Evolutionary conservation across 2,113 vertebrate genomes (phyloP).

Genomic region (Bostrychus sinensis): DNA sequence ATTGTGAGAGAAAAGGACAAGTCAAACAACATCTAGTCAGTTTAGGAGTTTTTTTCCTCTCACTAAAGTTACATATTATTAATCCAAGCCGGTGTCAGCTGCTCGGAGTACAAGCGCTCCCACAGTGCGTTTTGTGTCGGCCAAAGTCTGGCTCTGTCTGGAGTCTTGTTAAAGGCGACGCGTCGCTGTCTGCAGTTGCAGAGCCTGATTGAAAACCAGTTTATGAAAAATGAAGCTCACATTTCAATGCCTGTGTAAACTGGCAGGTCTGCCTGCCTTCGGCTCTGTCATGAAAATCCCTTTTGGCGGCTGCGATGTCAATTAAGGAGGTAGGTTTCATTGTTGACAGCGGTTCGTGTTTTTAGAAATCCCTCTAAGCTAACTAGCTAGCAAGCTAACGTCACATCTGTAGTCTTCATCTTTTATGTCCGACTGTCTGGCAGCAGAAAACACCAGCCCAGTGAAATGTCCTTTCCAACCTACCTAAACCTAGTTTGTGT

Average conservation of each 20-base stretch:
- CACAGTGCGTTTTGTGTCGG: slow-evolving; percentile 56
- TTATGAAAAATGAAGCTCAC: slow-evolving; percentile 38
- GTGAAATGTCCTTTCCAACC: no score
- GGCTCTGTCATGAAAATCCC: slow-evolving; percentile 6
- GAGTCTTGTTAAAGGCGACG: slow-evolving; percentile 72
- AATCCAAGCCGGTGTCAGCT: no score
- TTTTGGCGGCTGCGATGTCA: slow-evolving; percentile 13
- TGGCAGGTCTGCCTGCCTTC: slow-evolving; percentile 30
- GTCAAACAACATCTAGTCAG: no score
- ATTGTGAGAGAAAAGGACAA: no score
- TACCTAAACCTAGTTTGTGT: background rate
- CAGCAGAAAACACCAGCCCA: background rate
- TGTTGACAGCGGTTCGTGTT: background rate
- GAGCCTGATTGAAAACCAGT: slow-evolving; percentile 23
- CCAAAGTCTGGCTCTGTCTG: slow-evolving; percentile 74
- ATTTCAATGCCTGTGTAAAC: slow-evolving; percentile 19
- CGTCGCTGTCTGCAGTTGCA: slow-evolving; percentile 57
- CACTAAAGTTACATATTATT: no score
- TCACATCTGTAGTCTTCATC: slow-evolving; percentile 44
- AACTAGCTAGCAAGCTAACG: slow-evolving; percentile 62
- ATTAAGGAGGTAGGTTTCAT: slow-evolving; percentile 54
- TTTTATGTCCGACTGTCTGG: background rate
- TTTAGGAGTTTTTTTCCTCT: no score
- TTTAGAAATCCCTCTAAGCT: slow-evolving; percentile 6
- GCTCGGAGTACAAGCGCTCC: no score